Base-by-base conservation (phyloP, 35 echinoderm and acorn worm species). In the Apostichopus parvimensis region DNA sequence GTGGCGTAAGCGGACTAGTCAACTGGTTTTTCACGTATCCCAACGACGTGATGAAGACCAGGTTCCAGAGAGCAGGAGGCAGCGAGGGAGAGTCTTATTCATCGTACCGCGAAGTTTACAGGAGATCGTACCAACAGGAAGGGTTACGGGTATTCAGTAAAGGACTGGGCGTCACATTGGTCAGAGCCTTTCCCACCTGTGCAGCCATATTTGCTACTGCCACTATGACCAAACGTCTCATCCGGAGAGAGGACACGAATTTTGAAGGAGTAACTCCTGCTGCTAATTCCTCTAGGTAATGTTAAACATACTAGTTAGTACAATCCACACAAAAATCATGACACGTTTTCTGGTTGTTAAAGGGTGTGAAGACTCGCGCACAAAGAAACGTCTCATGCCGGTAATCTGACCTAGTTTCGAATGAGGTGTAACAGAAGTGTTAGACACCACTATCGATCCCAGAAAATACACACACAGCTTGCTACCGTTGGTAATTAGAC, bases 11-110 rank as follows among this genome's bases (percentile, higher is more conserved):
- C 28, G 93, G 93, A 9, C 17, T 79, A 0, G 4, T 54, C 0
- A 77, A 70, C 17, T 94, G 93, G 93, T 61, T 81, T 10, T 73
- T 13, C 73, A 85, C 82, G 79, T 90, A 94, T 59, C 87, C 87
- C 1, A 77, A 82, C 3, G 93, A 94, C 53, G 87, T 94, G 2
- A 73, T 91, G 18, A 94, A 94, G 59, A 73, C 87, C 20, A 90
- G 93, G 54, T 94, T 59, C 13, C 93, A 94, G 54, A 87, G 59
- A 13, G 93, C 70, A 60, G 68, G 87, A 25, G 25, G 78, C n/a
- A 71, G 56, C 5, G 76, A 20, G 23, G 28, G 26, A 83, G 60
- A 45, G 79, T 56, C 64, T 17, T 93, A 86, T 61, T 93, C 91
- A 0, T 77, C 57, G 23, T 93, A 86, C 62, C 13, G 86, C 4